These are phyloP conservation scores for Panorpa germanica DNA, from an alignment of 2,888 invertebrate species.

Conservation along the genomic window DNA sequence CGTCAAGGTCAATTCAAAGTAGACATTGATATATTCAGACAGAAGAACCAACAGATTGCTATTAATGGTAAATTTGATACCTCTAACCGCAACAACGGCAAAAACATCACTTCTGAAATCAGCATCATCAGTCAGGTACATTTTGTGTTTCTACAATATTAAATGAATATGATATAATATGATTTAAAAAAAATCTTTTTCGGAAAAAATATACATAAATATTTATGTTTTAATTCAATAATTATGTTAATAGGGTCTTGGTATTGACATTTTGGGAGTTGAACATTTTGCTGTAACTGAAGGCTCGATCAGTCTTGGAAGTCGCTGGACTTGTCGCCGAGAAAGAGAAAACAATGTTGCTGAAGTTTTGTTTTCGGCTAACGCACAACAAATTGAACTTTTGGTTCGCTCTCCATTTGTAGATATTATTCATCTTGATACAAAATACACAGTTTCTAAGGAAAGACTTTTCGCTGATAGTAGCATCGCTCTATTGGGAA, in stretches of 20 bases:
- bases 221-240: slow-evolving; percentile 6
- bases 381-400: too few species aligned
- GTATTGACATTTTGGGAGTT: slow-evolving; percentile 18
- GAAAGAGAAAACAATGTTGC: slow-evolving; percentile 17
- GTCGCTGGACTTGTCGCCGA: slow-evolving; percentile 18
- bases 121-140: slow-evolving; percentile 28
- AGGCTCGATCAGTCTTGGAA: slow-evolving; percentile 19
- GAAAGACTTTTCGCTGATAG: too few species aligned
- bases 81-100: slow-evolving; percentile 18
- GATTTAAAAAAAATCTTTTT: too few species aligned
- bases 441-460: too few species aligned
- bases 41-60: slow-evolving; percentile 33
- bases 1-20: slow-evolving; percentile 22
- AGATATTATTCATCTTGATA: too few species aligned
- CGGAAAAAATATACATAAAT: too few species aligned
- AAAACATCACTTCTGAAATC: slow-evolving; percentile 23
- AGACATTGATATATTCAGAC: slow-evolving; percentile 37
- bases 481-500: too few species aligned
- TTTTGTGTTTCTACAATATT: too few species aligned
- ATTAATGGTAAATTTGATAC: slow-evolving; percentile 18
- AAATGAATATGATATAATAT: too few species aligned
- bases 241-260: slow-evolving; percentile 11
- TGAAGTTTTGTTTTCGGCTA: too few species aligned
- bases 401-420: too few species aligned
- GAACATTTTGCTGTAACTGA: slow-evolving; percentile 19